phyloP scores from a whole-genome alignment of 2,113 vertebrate species.

The Struthidea cinerea region DNA sequence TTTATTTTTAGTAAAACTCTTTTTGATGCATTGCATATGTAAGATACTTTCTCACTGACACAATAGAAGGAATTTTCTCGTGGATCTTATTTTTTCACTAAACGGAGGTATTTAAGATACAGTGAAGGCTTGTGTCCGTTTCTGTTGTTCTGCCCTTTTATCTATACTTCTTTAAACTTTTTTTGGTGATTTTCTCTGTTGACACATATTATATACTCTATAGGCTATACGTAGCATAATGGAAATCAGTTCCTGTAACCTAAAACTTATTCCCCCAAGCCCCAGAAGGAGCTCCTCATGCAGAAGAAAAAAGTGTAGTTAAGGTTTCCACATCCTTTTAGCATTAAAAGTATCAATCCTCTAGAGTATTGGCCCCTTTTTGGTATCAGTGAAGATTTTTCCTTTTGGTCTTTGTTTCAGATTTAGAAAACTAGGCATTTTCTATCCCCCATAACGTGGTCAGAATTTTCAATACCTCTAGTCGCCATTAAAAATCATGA shows the following conservation, averaged over 20 bases:
- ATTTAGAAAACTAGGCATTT: not conserved
- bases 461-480: not conserved
- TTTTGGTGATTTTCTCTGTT: rapidly evolving
- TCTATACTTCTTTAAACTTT: rapidly evolving
- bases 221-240: not conserved
- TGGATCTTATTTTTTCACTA: not conserved
- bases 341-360: not conserved
- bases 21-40: not conserved
- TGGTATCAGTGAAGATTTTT: not conserved
- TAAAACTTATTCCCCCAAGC: rapidly evolving
- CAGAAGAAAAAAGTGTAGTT: not conserved
- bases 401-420: not conserved
- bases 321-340: not conserved
- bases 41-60: not conserved
- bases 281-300: not conserved
- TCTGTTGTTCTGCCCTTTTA: not conserved
- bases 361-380: not conserved
- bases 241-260: not conserved
- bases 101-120: not conserved
- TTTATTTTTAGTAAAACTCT: not conserved
- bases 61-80: rapidly evolving
- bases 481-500: not conserved
- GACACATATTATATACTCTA: too few relatives aligned
- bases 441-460: not conserved
- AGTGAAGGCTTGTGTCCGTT: rapidly evolving